These are phyloP conservation scores for Gobius niger DNA, from an alignment of 2,113 vertebrate genomes.

Conservation along the genomic window DNA sequence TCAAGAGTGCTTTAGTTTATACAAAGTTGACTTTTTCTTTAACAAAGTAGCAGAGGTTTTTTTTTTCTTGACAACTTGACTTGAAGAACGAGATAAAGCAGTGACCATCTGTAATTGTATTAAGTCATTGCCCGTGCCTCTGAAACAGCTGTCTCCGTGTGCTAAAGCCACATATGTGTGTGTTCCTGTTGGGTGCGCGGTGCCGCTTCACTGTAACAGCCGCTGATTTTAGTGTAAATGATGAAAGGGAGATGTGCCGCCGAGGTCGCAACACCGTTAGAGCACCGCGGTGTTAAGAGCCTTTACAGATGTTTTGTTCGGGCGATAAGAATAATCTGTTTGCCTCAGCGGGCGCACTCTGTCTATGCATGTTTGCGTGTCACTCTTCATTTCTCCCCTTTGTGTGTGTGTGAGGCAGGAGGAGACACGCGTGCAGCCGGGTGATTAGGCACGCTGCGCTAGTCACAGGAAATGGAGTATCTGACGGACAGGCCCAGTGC, in stretches of 20 bases:
- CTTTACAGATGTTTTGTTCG: constrained; percentile 68
- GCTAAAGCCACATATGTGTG: background rate
- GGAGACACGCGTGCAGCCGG: constrained; percentile 71
- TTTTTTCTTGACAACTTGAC: background rate
- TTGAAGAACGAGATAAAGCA: constrained; percentile 2
- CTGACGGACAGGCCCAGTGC: constrained; percentile 76
- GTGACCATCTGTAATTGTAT: constrained; percentile 1
- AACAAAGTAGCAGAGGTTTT: background rate
- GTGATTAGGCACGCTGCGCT: constrained; percentile 84
- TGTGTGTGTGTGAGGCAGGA: constrained; percentile 51
- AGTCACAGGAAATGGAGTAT: constrained; percentile 83
- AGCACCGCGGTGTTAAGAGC: constrained; percentile 34
- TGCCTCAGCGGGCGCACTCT: constrained; percentile 71
- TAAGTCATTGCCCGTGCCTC: background rate
- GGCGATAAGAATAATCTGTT: constrained; percentile 83
- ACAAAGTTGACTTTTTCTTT: background rate
- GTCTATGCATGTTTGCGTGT: constrained; percentile 17
- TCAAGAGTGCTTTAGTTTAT: background rate
- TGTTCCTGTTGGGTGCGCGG: background rate
- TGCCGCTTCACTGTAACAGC: background rate
- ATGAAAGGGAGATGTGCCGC: constrained; percentile 43
- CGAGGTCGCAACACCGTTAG: constrained; percentile 46
- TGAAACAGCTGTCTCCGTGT: background rate
- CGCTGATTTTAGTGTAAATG: constrained; percentile 17
- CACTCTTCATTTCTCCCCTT: constrained; percentile 21